Evolutionary conservation across 2,797 vertebrate species (phyloP), one percentile per base, ranked within the genome.

Genomic region (Pristis pectinata): DNA sequence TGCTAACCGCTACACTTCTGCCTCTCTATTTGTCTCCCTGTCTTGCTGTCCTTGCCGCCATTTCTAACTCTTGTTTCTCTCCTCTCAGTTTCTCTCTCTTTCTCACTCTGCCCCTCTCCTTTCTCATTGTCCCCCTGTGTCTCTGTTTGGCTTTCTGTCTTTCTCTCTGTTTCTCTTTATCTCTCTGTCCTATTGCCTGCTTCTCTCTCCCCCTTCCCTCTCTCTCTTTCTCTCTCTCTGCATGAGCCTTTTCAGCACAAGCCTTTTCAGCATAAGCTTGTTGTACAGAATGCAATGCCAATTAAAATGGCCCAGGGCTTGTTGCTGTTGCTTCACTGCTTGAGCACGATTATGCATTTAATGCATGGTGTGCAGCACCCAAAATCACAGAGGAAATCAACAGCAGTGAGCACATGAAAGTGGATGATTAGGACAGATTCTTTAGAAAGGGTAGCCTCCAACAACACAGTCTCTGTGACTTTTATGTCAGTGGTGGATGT

Each of bases 301-400:
- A 67, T 67, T 41, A 91, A 24, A 91, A 37, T 67, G 59, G 3
- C n/a, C 37, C 19, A 64, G 22, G 22, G 87, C 61, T 8, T 27
- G n/a, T 37, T 24, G n/a, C 87, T 24, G 8, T 24, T 41, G 59
- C 8, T 41, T 41, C 87, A 37, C 4, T 41, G 22, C n/a, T 10
- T 37, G 7, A 1, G 70, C 3, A 10, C 87, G 67, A 61, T 91
- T 41, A 27, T 41, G 19, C 41, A 67, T 67, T 67, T 67, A 67
- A 91, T 91, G 19, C 30, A 24, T 64, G 61, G 67, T 41, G 19
- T 8, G 37, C 19, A 9, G n/a, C 61, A 67, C n/a, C 87, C 61
- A 67, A 41, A 67, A 41, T 91, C 59, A 91, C 59, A 91, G 87
- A 41, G 87, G 85, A n/a, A 89, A 41, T 67, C 61, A 91, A 67